Evolutionary conservation across 1,140 invertebrate genomes (phyloP).

Genomic region (Cyphomyrmex costatus): DNA sequence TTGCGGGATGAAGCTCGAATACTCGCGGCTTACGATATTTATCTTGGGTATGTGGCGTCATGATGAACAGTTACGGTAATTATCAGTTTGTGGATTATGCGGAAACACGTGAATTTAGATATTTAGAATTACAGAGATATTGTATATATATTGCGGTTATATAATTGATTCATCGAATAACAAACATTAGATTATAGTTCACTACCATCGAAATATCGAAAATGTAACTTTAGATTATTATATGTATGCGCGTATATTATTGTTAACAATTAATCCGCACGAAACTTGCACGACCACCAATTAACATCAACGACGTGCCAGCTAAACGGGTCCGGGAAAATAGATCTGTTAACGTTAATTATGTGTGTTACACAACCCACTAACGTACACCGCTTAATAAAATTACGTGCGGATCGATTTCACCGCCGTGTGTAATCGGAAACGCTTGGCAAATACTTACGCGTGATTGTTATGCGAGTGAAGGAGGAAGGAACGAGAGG

Average conservation of each 20-base stretch:
- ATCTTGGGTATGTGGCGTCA: neutral
- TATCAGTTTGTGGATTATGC: constrained; percentile 24
- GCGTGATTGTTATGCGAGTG: neutral
- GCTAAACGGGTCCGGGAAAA: constrained; percentile 29
- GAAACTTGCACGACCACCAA: constrained; percentile 15
- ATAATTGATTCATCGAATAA: neutral
- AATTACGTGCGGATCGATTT: constrained; percentile 5
- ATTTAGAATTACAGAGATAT: constrained; percentile 20
- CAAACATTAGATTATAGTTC: constrained; percentile 20
- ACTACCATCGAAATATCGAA: constrained; percentile 3
- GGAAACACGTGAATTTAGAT: constrained; percentile 37
- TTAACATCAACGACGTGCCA: constrained; percentile 27
- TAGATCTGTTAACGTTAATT: constrained; percentile 48
- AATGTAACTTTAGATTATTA: constrained; percentile 46
- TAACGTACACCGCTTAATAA: constrained; percentile 36
- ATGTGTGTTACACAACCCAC: constrained; percentile 3
- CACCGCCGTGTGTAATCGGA: neutral
- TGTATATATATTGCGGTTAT: neutral
- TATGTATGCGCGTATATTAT: neutral
- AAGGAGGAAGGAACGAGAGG: neutral
- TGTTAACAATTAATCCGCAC: constrained; percentile 26
- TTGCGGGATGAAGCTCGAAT: constrained; percentile 29
- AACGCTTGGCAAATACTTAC: constrained; percentile 2
- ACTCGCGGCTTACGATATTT: constrained; percentile 22
- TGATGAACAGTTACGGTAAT: constrained; percentile 10